These are phyloP conservation scores for Neelides sp. DNA, from an alignment of 1,140 invertebrate species.

Conservation along the genomic window DNA sequence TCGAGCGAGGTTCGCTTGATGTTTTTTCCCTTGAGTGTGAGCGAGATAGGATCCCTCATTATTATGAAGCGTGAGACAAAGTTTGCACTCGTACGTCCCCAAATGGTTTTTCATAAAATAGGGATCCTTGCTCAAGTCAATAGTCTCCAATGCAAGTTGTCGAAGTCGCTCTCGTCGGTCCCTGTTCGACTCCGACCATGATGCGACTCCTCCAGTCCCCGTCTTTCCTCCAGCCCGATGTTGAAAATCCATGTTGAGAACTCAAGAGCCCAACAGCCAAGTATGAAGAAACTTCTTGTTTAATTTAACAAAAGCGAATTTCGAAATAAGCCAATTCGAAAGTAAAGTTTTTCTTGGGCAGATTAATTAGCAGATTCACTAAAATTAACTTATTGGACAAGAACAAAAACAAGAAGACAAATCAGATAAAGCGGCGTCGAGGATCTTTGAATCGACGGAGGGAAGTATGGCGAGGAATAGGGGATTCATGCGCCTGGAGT, in stretches of 20 bases:
- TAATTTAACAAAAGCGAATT: too few relatives aligned
- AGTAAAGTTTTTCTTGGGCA: too few relatives aligned
- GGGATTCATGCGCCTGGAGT: too few relatives aligned
- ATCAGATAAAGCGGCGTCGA: too few relatives aligned
- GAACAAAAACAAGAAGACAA: too few relatives aligned
- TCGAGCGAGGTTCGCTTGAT: slow-evolving; percentile 96
- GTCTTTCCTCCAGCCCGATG: slow-evolving; percentile 96
- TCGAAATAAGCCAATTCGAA: too few relatives aligned
- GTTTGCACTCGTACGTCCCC: slow-evolving; percentile 94
- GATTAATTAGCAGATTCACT: too few relatives aligned
- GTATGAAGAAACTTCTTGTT: too few relatives aligned
- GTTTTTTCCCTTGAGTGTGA: slow-evolving; percentile 99
- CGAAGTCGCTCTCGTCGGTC: slow-evolving; percentile 89
- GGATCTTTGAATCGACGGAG: too few relatives aligned
- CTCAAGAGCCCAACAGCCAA: too few relatives aligned
- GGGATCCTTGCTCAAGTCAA: slow-evolving; percentile 96
- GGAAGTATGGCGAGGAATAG: too few relatives aligned
- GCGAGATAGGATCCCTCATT: slow-evolving; percentile 99
- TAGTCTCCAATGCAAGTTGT: slow-evolving; percentile 93
- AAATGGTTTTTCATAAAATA: slow-evolving; percentile 99
- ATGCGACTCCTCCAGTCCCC: slow-evolving; percentile 94
- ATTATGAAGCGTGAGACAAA: slow-evolving; percentile 96
- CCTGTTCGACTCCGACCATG: slow-evolving; percentile 94
- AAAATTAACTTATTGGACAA: too few relatives aligned
- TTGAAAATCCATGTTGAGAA: slow-evolving; percentile 90